phyloP scores from a whole-genome alignment of 2,888 invertebrate genomes.

The Hylaea fasciaria region DNA sequence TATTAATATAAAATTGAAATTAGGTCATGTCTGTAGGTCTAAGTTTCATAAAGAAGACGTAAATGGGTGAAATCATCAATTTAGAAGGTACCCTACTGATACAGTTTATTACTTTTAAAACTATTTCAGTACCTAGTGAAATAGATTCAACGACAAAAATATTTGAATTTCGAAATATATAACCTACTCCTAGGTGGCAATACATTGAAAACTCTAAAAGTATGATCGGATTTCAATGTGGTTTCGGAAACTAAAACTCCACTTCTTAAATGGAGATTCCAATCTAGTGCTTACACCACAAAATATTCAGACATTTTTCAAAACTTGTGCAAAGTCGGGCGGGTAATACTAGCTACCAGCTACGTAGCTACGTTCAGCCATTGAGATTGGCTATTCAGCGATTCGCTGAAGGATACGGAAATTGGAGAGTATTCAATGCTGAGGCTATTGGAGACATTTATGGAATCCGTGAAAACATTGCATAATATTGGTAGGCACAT shows the following conservation, averaged over 20 bases:
- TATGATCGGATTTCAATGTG: neutral
- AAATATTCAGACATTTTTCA: neutral
- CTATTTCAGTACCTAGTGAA: too few species aligned
- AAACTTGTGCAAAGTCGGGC: constrained; percentile 2
- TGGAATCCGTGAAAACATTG: constrained; percentile 13
- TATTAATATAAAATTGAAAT: neutral
- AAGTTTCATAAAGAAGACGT: neutral
- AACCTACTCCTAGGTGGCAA: too few species aligned
- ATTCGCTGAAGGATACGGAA: constrained; percentile 25
- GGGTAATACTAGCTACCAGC: constrained; percentile 35
- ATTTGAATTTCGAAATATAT: too few species aligned
- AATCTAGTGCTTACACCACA: too few species aligned
- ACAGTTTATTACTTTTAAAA: too few species aligned
- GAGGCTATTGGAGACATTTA: constrained; percentile 11
- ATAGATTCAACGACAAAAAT: too few species aligned
- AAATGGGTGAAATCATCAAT: too few species aligned
- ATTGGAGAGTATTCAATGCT: constrained; percentile 19
- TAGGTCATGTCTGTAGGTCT: neutral
- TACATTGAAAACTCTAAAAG: too few species aligned
- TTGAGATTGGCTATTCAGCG: constrained; percentile 33
- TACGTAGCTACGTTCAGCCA: constrained; percentile 21
- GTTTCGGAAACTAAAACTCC: neutral
- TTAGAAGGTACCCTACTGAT: too few species aligned
- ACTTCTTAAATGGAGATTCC: too few species aligned
- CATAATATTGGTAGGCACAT: constrained; percentile 35